Base-by-base conservation (phyloP, 1,140 invertebrate genomes). In the Drosophila serrata region DNA sequence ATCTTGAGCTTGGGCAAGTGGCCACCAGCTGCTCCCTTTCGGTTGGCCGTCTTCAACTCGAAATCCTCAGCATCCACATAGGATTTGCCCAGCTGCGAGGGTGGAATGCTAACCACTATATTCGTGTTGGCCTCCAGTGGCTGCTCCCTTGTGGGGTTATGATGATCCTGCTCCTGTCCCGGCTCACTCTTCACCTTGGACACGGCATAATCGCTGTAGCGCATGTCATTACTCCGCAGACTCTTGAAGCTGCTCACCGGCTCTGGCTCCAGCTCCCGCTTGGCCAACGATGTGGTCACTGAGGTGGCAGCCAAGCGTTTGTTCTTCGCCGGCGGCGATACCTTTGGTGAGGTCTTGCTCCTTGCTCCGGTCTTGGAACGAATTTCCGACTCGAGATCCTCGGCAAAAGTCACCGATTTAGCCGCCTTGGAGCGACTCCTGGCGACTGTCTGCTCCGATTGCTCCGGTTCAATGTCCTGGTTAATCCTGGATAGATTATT, bases 1-100 rank as follows among this genome's bases (percentile, higher is more conserved):
- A 92, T 92, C 70, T 92, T 93, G 2, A 92, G 62, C 59, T 92
- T 92, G 22, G 84, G 90, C 60, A 91, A 56, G 42, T 92, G 80
- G 1, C 63, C 51, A 4, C 42, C 8, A 19, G 13, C 8, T 0
- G 51, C 33, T 9, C 62, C 51, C 51, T 92, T 92, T 7, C 91
- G 76, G 33, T 86, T 90, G 0, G 92, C 92, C 0, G 90, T 92
- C 67, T 92, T 92, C 9, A 92, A 49, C 63, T 92, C 91, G 9
- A 90, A 91, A 8, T 67, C 73, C 11, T 63, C 81, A 19, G 88
- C 91, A 39, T 92, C 91, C 0, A 13, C 77, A 12, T 81, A 88
- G 27, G 82, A 69, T 12, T 75, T 79, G 22, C 75, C 75, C 8
- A 92, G 29, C 19, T 92, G 91, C 9, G 84, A 91, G 13, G 87